Percentiles rank a stretch among this genome's conserved stretches.
Evolutionary conservation across 1,140 invertebrate genomes (phyloP).

Genomic region (Papilio dardanus): DNA sequence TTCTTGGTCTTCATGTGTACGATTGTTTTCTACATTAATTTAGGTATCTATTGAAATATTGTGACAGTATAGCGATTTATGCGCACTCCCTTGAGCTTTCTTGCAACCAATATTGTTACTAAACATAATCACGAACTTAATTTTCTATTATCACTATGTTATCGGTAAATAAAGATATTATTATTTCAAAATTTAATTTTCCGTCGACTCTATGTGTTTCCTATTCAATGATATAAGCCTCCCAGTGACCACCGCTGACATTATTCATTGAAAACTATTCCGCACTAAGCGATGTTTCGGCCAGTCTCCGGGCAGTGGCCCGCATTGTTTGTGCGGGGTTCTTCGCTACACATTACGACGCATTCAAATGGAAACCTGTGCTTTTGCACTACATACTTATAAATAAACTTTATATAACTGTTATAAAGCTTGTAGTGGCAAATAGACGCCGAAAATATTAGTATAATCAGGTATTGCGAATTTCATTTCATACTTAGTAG

Average conservation of each 20-base stretch:
- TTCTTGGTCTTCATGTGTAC: too few relatives aligned
- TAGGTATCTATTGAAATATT: not conserved
- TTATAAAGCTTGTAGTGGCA: not conserved
- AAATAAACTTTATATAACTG: not conserved
- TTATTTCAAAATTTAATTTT: not conserved
- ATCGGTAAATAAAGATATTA: not conserved
- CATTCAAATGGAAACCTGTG: slow-evolving; percentile 31
- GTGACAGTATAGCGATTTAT: not conserved
- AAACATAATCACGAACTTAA: not conserved
- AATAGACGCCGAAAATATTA: not conserved
- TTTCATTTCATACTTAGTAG: too few relatives aligned
- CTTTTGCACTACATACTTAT: not conserved
- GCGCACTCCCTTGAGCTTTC: not conserved
- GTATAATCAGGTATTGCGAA: too few relatives aligned
- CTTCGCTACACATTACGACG: slow-evolving; percentile 36
- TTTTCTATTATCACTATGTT: not conserved
- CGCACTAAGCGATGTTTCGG: slow-evolving; percentile 75
- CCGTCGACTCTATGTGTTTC: slow-evolving; percentile 40
- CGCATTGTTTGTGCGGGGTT: slow-evolving; percentile 39
- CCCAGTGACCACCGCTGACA: slow-evolving; percentile 52
- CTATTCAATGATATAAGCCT: slow-evolving; percentile 38
- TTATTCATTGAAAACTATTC: slow-evolving; percentile 80
- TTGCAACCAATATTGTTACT: not conserved
- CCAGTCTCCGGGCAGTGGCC: slow-evolving; percentile 65
- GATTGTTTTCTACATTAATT: not conserved